Percentiles rank a stretch among this genome's conserved stretches.
Conservation (phyloP, 2,888 invertebrate genomes). For the Folsomia candida region DNA sequence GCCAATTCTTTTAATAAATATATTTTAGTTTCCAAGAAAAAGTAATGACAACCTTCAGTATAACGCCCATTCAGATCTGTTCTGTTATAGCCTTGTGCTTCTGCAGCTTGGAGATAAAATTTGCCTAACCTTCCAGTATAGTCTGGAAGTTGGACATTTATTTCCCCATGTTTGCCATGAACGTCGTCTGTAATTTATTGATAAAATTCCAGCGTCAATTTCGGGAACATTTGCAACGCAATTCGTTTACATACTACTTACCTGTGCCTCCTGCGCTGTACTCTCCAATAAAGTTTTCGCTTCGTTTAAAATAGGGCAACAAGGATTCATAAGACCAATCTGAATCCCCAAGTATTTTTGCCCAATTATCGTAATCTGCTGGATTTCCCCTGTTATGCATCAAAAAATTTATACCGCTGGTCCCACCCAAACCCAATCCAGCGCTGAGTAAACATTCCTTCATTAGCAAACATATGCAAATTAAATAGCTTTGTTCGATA, state of each 20-base stretch:
- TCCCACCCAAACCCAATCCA: conserved; percentile 40
- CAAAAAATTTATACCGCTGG: conserved; percentile 32
- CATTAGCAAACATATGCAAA: not conserved
- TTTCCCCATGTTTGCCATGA: conserved; percentile 35
- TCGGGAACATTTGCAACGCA: not conserved
- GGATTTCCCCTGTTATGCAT: conserved; percentile 11
- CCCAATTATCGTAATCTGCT: conserved; percentile 6
- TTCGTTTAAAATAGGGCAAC: conserved; percentile 34
- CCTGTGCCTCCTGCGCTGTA: conserved; percentile 12
- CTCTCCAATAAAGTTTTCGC: conserved; percentile 31
- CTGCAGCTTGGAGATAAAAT: conserved; percentile 32
- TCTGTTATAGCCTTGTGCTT: conserved; percentile 41
- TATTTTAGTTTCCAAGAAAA: no score
- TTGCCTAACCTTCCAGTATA: conserved; percentile 34
- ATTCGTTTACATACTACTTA: not conserved
- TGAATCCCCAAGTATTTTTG: conserved; percentile 23
- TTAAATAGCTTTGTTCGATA: not conserved
- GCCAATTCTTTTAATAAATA: no score
- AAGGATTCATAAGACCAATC: conserved; percentile 32
- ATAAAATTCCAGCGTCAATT: not conserved
- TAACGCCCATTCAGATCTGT: conserved; percentile 44
- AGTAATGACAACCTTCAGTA: conserved; percentile 42
- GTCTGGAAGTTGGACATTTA: conserved; percentile 34
- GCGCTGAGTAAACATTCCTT: conserved; percentile 34
- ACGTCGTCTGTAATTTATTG: conserved; percentile 25